These are phyloP conservation scores for Gobio gobio DNA, from an alignment of 2,113 vertebrate genomes.

Conservation along the genomic window DNA sequence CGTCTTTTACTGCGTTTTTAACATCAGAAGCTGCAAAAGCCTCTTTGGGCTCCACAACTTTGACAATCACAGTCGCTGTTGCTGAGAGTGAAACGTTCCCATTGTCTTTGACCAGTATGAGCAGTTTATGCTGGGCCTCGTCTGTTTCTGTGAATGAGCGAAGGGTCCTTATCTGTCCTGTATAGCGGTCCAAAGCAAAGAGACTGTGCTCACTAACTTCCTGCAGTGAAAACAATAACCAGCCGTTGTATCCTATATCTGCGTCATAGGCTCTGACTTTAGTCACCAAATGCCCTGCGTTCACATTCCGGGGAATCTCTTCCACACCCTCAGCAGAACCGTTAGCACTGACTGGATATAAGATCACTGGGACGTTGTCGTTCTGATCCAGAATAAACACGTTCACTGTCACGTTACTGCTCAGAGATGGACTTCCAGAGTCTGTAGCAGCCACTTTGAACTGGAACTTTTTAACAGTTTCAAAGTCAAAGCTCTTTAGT, in stretches of 20 bases:
- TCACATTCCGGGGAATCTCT: slow-evolving; percentile 59
- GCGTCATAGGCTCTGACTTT: slow-evolving; percentile 64
- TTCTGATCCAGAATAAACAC: slow-evolving; percentile 67
- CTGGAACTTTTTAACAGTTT: slow-evolving; percentile 50
- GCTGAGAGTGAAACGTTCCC: slow-evolving; percentile 61
- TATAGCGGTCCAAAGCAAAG: slow-evolving; percentile 60
- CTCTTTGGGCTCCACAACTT: slow-evolving; percentile 56
- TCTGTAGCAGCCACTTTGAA: neutral
- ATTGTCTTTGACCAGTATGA: slow-evolving; percentile 64
- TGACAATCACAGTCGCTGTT: slow-evolving; percentile 59
- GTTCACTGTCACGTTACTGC: slow-evolving; percentile 60
- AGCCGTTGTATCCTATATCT: slow-evolving; percentile 65
- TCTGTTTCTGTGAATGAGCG: slow-evolving; percentile 61
- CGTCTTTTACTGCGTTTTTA: neutral
- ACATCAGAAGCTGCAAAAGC: slow-evolving; percentile 50
- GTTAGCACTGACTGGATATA: slow-evolving; percentile 59
- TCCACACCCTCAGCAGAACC: slow-evolving; percentile 61
- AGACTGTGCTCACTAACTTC: slow-evolving; percentile 60
- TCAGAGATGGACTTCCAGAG: slow-evolving; percentile 57
- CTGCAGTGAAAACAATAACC: slow-evolving; percentile 57
- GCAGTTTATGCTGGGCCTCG: slow-evolving; percentile 58
- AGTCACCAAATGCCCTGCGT: slow-evolving; percentile 62
- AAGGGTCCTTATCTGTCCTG: slow-evolving; percentile 63
- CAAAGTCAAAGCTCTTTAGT: slow-evolving; percentile 59
- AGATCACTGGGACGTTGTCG: slow-evolving; percentile 62